Percentiles rank a stretch among this genome's conserved stretches.
Conservation (phyloP, 2,888 invertebrate species). For the Caenorhabditis wallacei region DNA sequence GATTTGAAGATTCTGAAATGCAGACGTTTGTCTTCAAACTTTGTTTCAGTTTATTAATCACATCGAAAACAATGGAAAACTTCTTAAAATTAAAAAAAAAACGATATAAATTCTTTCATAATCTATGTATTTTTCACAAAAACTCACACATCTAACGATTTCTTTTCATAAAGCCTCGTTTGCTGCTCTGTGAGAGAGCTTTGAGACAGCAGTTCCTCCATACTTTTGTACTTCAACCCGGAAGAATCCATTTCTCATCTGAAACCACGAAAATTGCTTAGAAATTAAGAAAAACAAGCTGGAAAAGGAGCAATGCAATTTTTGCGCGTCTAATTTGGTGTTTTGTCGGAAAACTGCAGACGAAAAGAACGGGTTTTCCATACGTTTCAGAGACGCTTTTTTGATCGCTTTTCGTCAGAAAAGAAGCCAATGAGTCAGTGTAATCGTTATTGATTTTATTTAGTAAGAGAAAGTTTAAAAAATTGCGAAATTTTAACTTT, state of each 20-base stretch:
- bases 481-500: slow-evolving; percentile 1
- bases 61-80: too few relatives aligned
- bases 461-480: not conserved
- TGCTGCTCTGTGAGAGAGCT: slow-evolving; percentile 36
- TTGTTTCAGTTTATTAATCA: too few relatives aligned
- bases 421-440: slow-evolving; percentile 33
- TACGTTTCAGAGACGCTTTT: not conserved
- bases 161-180: slow-evolving; percentile 14
- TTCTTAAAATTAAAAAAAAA: not conserved
- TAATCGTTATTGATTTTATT: slow-evolving; percentile 34
- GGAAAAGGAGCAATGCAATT: slow-evolving; percentile 5
- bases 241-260: slow-evolving; percentile 56
- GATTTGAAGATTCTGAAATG: slow-evolving; percentile 56
- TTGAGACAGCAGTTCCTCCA: slow-evolving; percentile 35
- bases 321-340: slow-evolving; percentile 38
- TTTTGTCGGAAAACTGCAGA: slow-evolving; percentile 22
- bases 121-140: slow-evolving; percentile 4
- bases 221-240: slow-evolving; percentile 37
- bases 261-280: not conserved
- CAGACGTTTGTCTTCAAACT: too few relatives aligned
- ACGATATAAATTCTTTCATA: too few relatives aligned
- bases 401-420: not conserved
- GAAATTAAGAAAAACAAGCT: not conserved
- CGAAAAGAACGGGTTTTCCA: not conserved
- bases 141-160: slow-evolving; percentile 40